Conservation (phyloP, 1,140 invertebrate species). For the Bombus breviceps region DNA sequence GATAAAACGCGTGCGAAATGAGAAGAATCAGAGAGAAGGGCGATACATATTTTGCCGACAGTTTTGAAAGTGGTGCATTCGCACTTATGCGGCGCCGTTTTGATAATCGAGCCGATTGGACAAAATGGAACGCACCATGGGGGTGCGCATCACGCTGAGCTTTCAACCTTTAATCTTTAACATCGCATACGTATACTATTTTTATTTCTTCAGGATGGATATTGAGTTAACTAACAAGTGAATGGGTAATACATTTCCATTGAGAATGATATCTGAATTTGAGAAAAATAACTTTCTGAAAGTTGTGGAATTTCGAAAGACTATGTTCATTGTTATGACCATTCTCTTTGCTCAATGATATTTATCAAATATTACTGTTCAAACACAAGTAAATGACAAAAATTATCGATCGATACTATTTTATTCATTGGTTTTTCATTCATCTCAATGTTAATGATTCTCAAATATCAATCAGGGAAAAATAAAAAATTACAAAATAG, state of each 20-base stretch:
- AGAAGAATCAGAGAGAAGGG: constrained; percentile 5
- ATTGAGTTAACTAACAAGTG: not conserved
- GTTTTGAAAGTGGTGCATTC: constrained; percentile 34
- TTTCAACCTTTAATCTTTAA: constrained; percentile 51
- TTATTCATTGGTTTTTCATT: not conserved
- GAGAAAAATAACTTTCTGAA: not conserved
- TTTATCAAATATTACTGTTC: not conserved
- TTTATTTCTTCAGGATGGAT: not conserved
- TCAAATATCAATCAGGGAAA: too few relatives aligned
- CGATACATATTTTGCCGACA: not conserved
- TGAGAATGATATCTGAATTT: not conserved
- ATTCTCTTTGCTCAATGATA: too few relatives aligned
- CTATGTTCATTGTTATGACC: not conserved
- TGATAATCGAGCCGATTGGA: constrained; percentile 17
- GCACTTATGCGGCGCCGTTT: constrained; percentile 34
- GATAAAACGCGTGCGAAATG: not conserved
- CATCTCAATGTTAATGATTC: not conserved
- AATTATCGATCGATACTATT: not conserved
- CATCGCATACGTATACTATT: not conserved
- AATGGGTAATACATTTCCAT: not conserved
- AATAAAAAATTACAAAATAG: not conserved
- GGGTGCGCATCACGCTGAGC: constrained; percentile 46
- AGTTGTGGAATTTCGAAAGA: not conserved
- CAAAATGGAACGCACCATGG: constrained; percentile 1
- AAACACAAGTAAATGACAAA: not conserved